Evolutionary conservation across 2,113 vertebrate genomes (phyloP), one percentile per base, ranked within the genome.

Genomic region (Anser cygnoides): DNA sequence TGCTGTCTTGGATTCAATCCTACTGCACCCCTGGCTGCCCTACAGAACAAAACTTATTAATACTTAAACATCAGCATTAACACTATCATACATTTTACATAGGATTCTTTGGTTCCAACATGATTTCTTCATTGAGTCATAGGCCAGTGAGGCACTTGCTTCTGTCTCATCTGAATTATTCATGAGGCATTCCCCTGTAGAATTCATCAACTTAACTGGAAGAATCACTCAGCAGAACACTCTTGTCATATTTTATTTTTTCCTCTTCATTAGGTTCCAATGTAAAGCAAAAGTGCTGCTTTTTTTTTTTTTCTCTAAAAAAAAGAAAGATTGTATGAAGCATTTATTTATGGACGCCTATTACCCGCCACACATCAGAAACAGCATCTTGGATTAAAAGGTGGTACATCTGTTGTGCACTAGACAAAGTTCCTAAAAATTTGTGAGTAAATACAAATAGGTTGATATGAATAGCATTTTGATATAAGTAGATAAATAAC

Each of bases 11-110:
- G 67, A 59, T 93, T 77, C 87, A 96, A 87, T 49, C 39, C 68
- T 89, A 71, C 19, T n/a, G 93, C 93, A 97, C 35, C 39, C 94
- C 85, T 92, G 73, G 72, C 63, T 96, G 87, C 76, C 66, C 88
- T 95, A 79, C 57, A 96, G 90, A 67, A 95, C 23, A 74, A 43
- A 92, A 81, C 46, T 82, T 94, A 97, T 97, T 96, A 98, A 98
- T 98, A 96, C 89, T 98, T 98, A 96, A 98, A 97, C 35, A 65
- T 62, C 50, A 95, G 86, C 96, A 97, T 97, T 98, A 98, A 93
- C 87, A 96, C 67, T 93, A 96, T 95, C 92, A 98, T 98, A 92
- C 95, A 98, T 98, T 98, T 98, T 98, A 97, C 93, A 98, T 95
- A 86, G 77, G 82, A 92, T 95, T 77, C 85, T 97, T 97, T 94